These are phyloP conservation scores for Odobenus rosmarus DNA, from an alignment of 2,113 vertebrate genomes.

Conservation along the genomic window DNA sequence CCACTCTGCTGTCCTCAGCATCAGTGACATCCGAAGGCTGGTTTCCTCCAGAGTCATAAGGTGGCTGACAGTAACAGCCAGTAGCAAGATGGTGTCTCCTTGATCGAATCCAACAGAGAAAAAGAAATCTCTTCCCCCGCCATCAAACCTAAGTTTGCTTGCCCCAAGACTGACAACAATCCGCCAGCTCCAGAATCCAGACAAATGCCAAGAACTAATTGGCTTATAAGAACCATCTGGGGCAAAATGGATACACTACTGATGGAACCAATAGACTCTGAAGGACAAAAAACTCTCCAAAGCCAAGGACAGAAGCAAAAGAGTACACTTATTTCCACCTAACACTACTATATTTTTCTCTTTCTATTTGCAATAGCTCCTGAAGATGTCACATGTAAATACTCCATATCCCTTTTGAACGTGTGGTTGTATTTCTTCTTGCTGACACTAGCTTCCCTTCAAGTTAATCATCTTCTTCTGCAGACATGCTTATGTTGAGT, in stretches of 20 bases:
- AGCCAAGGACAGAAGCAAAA: background rate
- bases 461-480: slow-evolving; percentile 55
- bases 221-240: background rate
- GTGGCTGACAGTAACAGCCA: background rate
- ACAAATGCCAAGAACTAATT: background rate
- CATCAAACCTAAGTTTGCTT: background rate
- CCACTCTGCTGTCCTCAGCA: background rate
- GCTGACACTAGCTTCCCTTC: slow-evolving; percentile 55
- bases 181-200: background rate
- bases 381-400: slow-evolving; percentile 57
- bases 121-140: background rate
- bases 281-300: background rate
- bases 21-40: background rate
- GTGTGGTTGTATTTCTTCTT: background rate
- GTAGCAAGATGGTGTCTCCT: background rate
- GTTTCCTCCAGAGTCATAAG: background rate
- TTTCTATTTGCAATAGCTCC: background rate
- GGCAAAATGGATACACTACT: background rate
- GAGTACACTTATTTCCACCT: background rate
- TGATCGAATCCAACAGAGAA: background rate
- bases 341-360: background rate
- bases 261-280: background rate
- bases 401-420: background rate
- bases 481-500: slow-evolving; percentile 21
- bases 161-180: background rate